Conservation (phyloP, 2,888 invertebrate species). For the Uloborus plumipes region DNA sequence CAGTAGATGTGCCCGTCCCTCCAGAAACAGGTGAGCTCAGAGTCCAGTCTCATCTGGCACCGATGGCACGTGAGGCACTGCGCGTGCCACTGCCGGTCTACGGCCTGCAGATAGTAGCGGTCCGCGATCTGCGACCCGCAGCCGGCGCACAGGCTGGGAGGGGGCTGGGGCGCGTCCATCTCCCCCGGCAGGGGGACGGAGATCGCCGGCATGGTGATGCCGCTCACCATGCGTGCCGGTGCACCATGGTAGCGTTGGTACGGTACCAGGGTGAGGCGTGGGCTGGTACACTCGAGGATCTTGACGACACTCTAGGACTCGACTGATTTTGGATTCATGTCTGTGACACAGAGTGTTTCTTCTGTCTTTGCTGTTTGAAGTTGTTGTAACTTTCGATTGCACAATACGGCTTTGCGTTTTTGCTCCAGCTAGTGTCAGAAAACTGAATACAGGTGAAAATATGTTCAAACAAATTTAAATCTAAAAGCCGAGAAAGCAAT, state of each 20-base stretch:
- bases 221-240: constrained; percentile 36
- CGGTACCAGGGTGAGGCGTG: constrained; percentile 42
- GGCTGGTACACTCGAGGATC: no score
- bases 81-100: constrained; percentile 93
- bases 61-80: constrained; percentile 91
- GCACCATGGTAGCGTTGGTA: constrained; percentile 28
- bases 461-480: no score
- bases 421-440: no score
- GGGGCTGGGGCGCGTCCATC: neutral
- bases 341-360: no score
- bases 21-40: constrained; percentile 91
- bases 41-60: constrained; percentile 89
- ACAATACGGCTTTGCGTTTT: no score
- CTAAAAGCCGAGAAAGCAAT: no score
- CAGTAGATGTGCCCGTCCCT: constrained; percentile 94
- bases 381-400: no score
- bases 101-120: constrained; percentile 90
- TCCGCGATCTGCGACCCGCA: constrained; percentile 89
- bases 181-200: constrained; percentile 21
- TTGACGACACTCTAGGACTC: no score
- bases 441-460: no score
- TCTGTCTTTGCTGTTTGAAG: no score
- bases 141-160: constrained; percentile 79
- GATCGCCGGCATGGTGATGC: constrained; percentile 42
- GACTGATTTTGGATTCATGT: no score